phyloP scores from a whole-genome alignment of 2,888 invertebrate genomes.

The Drosophila eohydei region DNA sequence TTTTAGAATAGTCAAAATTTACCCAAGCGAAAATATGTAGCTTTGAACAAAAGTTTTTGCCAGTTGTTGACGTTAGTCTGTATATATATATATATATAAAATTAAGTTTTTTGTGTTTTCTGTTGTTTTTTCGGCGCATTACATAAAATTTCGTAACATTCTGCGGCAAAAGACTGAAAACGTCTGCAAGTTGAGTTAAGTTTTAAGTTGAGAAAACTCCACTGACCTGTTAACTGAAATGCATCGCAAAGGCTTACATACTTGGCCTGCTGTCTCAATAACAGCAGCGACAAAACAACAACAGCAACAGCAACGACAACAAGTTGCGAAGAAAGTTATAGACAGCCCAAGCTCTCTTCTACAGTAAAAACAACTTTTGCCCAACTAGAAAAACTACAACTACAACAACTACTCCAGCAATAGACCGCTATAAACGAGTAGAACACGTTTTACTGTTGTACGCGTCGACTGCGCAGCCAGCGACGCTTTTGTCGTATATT shows the following conservation, averaged over 20 bases:
- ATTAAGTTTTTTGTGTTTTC: conserved; percentile 24
- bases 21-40: conserved; percentile 54
- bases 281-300: conserved; percentile 36
- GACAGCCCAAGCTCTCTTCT: conserved; percentile 64
- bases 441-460: conserved; percentile 78
- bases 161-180: conserved; percentile 70
- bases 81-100: background rate
- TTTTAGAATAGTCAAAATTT: conserved; percentile 53
- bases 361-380: conserved; percentile 81
- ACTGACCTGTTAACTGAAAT: conserved; percentile 79
- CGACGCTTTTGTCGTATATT: conserved; percentile 18
- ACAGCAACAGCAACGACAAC: conserved; percentile 40
- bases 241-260: conserved; percentile 69
- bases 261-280: conserved; percentile 65
- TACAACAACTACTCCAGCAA: conserved; percentile 21
- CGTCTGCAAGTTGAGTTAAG: conserved; percentile 59
- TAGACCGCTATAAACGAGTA: conserved; percentile 62
- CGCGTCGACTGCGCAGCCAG: conserved; percentile 45
- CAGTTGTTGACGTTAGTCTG: conserved; percentile 37
- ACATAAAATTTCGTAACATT: conserved; percentile 80
- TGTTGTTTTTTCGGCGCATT: conserved; percentile 70
- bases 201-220: conserved; percentile 80
- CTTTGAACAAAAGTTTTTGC: conserved; percentile 61
- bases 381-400: conserved; percentile 67
- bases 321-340: conserved; percentile 75